These are phyloP conservation scores for Stomorhina lunata DNA, from an alignment of 2,888 invertebrate species.

Conservation along the genomic window DNA sequence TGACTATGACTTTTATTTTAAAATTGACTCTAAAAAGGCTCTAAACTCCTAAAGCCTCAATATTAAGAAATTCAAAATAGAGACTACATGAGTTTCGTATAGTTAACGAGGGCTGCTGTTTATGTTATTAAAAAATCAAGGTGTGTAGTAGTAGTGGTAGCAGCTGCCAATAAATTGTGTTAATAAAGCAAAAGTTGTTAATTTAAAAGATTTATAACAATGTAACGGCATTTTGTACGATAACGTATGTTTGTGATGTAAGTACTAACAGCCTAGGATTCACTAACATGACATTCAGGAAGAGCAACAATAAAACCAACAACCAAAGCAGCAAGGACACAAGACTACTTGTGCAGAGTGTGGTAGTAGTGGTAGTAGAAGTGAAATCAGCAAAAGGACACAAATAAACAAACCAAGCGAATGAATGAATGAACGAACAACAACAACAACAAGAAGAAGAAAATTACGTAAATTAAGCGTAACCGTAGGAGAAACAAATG, in stretches of 20 bases:
- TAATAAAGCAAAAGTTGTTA: constrained; percentile 78
- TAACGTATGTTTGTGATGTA: constrained; percentile 46
- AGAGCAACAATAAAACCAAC: constrained; percentile 4
- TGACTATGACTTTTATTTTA: no score
- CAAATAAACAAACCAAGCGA: neutral
- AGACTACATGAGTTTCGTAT: neutral
- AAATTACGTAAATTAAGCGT: constrained; percentile 49
- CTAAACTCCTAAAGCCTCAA: no score
- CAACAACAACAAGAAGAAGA: constrained; percentile 3
- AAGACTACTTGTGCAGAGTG: neutral
- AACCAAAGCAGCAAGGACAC: neutral
- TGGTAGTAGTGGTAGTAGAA: no score
- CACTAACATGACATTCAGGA: constrained; percentile 21
- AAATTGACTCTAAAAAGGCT: no score
- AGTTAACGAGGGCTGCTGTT: neutral
- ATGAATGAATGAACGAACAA: no score
- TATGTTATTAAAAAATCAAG: constrained; percentile 37
- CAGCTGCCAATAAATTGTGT: constrained; percentile 77
- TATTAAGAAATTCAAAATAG: no score
- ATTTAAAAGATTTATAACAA: constrained; percentile 77
- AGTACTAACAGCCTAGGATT: constrained; percentile 11
- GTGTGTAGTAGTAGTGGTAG: no score
- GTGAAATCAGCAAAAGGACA: neutral
- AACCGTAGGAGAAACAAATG: constrained; percentile 40
- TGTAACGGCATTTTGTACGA: constrained; percentile 10